phyloP scores from a whole-genome alignment of 2,797 vertebrate species.

The Chloroceryle inda region DNA sequence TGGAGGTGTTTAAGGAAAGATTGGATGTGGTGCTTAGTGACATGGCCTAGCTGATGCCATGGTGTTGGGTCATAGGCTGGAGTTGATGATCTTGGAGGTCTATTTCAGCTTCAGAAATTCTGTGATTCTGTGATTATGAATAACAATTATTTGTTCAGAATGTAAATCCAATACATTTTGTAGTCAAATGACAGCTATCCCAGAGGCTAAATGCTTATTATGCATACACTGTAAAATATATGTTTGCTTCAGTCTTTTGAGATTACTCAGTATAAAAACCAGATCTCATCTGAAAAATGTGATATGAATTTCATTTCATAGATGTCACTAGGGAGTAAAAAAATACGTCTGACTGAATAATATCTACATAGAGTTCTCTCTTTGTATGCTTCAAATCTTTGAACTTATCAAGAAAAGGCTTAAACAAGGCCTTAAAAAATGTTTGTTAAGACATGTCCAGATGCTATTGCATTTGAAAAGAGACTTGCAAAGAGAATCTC shows the following conservation, averaged over 20 bases:
- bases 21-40: too few relatives aligned
- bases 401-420: background rate
- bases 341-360: background rate
- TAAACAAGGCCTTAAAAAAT: conserved; percentile 27
- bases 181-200: conserved; percentile 8
- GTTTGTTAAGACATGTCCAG: conserved; percentile 2
- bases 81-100: too few relatives aligned
- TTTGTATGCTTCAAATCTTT: conserved; percentile 10
- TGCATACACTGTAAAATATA: conserved; percentile 2
- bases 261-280: background rate
- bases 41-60: too few relatives aligned
- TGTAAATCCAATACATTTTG: conserved; percentile 11
- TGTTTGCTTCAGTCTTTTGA: conserved; percentile 36
- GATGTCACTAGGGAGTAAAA: conserved; percentile 13
- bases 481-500: background rate
- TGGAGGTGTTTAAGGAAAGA: too few relatives aligned
- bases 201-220: conserved; percentile 42
- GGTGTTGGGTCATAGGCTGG: too few relatives aligned
- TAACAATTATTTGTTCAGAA: background rate
- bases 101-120: too few relatives aligned
- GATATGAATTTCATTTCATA: conserved; percentile 36
- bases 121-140: too few relatives aligned
- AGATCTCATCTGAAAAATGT: conserved; percentile 21
- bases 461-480: conserved; percentile 18
- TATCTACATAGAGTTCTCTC: conserved; percentile 1